These are phyloP conservation scores for Nemurella pictetii DNA, from an alignment of 2,888 invertebrate species.

Conservation along the genomic window DNA sequence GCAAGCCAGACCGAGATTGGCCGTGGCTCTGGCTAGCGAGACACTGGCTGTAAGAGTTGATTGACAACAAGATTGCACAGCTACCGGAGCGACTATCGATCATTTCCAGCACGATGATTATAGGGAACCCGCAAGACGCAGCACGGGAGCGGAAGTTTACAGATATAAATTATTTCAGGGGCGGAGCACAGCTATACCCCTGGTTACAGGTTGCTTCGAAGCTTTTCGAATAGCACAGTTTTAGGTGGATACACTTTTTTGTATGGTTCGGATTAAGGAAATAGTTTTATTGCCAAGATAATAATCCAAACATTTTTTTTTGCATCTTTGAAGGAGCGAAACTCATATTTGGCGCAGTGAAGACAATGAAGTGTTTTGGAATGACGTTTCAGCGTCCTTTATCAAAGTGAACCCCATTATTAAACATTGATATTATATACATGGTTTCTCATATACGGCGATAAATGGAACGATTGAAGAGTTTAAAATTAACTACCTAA, in stretches of 20 bases:
- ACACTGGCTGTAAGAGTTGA: background rate
- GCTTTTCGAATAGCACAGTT: background rate
- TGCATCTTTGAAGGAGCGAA: background rate
- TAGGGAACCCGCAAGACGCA: background rate
- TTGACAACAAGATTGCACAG: conserved; percentile 25
- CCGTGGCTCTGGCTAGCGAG: background rate
- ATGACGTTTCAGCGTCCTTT: background rate
- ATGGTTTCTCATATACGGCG: background rate
- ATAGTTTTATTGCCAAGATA: background rate
- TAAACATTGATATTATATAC: background rate
- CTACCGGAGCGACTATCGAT: conserved; percentile 11
- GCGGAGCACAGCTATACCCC: background rate
- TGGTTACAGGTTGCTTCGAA: conserved; percentile 25
- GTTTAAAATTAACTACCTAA: background rate
- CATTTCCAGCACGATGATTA: conserved; percentile 23
- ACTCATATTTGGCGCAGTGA: background rate
- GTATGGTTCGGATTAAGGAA: background rate
- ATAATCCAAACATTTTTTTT: background rate
- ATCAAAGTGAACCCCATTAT: background rate
- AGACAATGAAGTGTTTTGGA: background rate
- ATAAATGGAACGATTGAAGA: background rate
- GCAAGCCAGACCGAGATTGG: conserved; percentile 8
- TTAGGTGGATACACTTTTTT: too few relatives aligned
- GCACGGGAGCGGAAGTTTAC: conserved; percentile 13
- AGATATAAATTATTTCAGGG: conserved; percentile 24